Conservation (phyloP, 2,888 invertebrate species). For the Phyto melanocephala region DNA sequence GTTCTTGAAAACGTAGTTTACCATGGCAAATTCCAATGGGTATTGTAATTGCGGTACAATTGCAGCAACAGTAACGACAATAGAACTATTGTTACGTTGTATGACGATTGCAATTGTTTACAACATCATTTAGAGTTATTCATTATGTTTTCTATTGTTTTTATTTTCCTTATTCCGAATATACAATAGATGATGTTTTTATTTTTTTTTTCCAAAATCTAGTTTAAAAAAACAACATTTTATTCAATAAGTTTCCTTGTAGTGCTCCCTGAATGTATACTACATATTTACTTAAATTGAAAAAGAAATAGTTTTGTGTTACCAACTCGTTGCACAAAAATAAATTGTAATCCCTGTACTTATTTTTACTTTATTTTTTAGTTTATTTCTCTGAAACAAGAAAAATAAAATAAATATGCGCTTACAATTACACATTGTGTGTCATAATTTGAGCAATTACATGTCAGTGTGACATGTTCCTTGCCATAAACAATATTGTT, state of each 20-base stretch:
- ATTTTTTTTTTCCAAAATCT: not conserved
- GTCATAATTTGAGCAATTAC: slow-evolving; percentile 72
- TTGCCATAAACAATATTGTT: slow-evolving; percentile 66
- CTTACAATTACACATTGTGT: slow-evolving; percentile 66
- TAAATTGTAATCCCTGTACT: not conserved
- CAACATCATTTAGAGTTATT: slow-evolving; percentile 53
- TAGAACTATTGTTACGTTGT: not conserved
- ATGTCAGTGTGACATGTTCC: slow-evolving; percentile 69
- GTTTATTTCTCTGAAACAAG: slow-evolving; percentile 10
- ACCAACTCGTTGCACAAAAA: slow-evolving; percentile 13
- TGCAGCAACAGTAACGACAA: not conserved
- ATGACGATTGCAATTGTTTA: slow-evolving; percentile 55
- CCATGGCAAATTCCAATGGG: slow-evolving; percentile 4
- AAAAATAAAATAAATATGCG: slow-evolving; percentile 5
- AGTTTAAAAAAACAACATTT: not conserved
- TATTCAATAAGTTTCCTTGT: slow-evolving; percentile 7
- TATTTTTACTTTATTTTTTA: not conserved
- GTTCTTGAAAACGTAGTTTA: slow-evolving; percentile 40
- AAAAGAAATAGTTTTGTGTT: not conserved
- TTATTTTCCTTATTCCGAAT: not conserved
- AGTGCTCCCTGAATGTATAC: too few species aligned
- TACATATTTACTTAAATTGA: too few species aligned
- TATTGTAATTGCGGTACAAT: not conserved
- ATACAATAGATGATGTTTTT: not conserved
- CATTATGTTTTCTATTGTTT: not conserved